Conservation (phyloP, 2,113 vertebrate species). For the Miniopterus natalensis region DNA sequence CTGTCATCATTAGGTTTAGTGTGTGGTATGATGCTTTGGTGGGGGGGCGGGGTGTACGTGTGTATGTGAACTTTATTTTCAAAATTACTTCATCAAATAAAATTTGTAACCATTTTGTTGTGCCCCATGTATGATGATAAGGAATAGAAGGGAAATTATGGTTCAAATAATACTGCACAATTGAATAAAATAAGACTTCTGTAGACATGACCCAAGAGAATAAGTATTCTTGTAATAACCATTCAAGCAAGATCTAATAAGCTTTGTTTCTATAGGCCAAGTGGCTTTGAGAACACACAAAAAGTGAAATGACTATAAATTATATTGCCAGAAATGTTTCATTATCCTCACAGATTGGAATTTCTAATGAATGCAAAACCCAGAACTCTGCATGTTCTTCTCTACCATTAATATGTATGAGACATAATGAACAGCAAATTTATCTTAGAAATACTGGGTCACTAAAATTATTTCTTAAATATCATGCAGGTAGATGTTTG, state of each 20-base stretch:
- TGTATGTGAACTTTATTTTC: not conserved
- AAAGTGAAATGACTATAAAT: slow-evolving; percentile 46
- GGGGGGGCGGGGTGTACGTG: fast-evolving
- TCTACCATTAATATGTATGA: slow-evolving; percentile 71
- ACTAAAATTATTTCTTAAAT: slow-evolving; percentile 48
- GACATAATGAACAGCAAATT: slow-evolving; percentile 39
- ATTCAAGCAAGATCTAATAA: slow-evolving; percentile 55
- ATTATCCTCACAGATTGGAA: slow-evolving; percentile 49
- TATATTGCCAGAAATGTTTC: slow-evolving; percentile 43
- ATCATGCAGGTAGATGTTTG: not conserved
- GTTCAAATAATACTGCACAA: slow-evolving; percentile 39
- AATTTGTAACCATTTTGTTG: not conserved
- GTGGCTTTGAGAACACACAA: slow-evolving; percentile 45
- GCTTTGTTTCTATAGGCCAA: not conserved
- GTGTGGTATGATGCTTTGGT: not conserved
- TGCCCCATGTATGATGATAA: slow-evolving; percentile 10
- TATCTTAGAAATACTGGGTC: not conserved
- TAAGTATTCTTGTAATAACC: slow-evolving; percentile 21
- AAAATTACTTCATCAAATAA: not conserved
- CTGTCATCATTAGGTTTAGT: not conserved
- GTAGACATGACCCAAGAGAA: slow-evolving; percentile 34
- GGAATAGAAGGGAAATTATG: not conserved
- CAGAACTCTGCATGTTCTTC: slow-evolving; percentile 11
- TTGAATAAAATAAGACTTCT: not conserved
- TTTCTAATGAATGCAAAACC: slow-evolving; percentile 65